Evolutionary conservation across 1,140 invertebrate genomes (phyloP), one percentile per base, ranked within the genome.

Genomic region (Heliconius congener): DNA sequence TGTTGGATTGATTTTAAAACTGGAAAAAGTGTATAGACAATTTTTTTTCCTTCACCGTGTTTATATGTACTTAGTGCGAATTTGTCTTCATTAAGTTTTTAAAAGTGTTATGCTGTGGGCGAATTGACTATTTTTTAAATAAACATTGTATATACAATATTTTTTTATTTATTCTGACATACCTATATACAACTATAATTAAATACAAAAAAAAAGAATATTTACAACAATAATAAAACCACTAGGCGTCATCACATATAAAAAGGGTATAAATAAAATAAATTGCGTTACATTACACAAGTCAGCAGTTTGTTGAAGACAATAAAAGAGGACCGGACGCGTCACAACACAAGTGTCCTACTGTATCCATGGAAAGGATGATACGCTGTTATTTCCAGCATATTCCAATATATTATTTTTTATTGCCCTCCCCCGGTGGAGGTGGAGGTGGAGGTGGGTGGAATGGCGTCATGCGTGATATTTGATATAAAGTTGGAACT

Each of bases 371-470:
- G 86, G 85, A 86, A 86, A 93, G 91, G 91, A 94, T 94, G 92
- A 94, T 95, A 94, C 94, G 90, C 88, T 94, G 94, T 94, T 95
- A 95, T 95, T 94, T 94, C 93, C 94, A 95, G 94, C 93, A 95
- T 94, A 95, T 94, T 95, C 94, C 93, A 94, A 95, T 95, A 95
- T 95, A 95, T 95, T 95, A 95, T 95, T 94, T 95, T 95, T 95
- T 95, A 95, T 95, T 93, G 92, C 92, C 92, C 86, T 82, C 89
- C 87, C 85, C 78, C 70, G 88, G 87, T 76, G 80, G 1, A 16
- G 42, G 13, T 46, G 11, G 42, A 46, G 70, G 60, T 55, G 82
- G 88, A 77, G 87, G 87, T 76, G 80, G 87, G 86, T 85, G 86
- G 84, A 82, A 88, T 87, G 81, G 91, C 88, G 92, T 93, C 92